Conservation (phyloP, 2,797 vertebrate genomes). For the Tenualosa thibaudeaui region DNA sequence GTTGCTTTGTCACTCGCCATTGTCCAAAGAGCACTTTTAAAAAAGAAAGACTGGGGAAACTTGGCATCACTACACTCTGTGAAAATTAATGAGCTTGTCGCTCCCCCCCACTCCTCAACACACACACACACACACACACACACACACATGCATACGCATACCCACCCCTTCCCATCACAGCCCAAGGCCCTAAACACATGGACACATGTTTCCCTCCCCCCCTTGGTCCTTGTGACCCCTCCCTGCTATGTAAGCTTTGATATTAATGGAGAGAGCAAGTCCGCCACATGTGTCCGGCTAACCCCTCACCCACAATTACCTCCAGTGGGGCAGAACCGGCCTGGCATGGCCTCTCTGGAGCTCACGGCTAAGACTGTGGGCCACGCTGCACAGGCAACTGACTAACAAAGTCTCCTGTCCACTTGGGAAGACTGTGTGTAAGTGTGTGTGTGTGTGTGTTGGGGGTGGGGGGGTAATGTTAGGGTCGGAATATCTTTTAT, state of each 20-base stretch:
- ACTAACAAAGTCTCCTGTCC: neutral
- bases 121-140: neutral
- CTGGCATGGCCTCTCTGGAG: neutral
- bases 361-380: neutral
- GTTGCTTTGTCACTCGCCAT: constrained; percentile 4
- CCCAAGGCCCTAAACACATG: neutral
- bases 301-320: neutral
- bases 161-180: no score
- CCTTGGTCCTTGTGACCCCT: neutral
- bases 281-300: constrained; percentile 1
- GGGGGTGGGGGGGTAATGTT: constrained; percentile 11
- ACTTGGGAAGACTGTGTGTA: neutral
- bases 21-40: constrained; percentile 10
- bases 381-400: neutral
- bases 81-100: constrained; percentile 32
- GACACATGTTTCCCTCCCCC: neutral
- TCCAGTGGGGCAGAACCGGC: neutral
- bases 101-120: neutral
- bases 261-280: constrained; percentile 34
- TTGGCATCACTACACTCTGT: constrained; percentile 15
- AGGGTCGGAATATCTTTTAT: constrained; percentile 33
- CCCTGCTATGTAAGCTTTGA: constrained; percentile 34
- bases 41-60: constrained; percentile 6
- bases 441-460: neutral
- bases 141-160: no score